Base-by-base conservation (phyloP, 2,113 vertebrate species). In the Gavialis gangeticus region DNA sequence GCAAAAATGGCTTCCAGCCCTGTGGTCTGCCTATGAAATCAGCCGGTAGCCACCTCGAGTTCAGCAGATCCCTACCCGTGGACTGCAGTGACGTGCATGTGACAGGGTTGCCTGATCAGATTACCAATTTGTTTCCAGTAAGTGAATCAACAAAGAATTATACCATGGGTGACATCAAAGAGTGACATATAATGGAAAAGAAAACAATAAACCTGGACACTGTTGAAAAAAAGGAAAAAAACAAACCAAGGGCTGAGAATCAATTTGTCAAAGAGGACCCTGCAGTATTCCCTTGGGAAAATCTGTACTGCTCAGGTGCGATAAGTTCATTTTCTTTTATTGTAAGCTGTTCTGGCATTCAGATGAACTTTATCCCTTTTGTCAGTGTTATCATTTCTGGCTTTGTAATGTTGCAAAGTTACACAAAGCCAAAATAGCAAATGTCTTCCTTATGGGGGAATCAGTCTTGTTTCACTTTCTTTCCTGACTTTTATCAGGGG, bases 201-300 rank as follows among this genome's bases (percentile, higher is more conserved):
- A 0, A 1, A 56, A 7, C 46, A 34, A 16, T 25, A 87, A 92
- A 58, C 79, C n/a, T 60, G 59, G 19, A 69, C 15, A 37, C 81
- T 91, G 66, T 58, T 79, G 46, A 75, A 90, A 81, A 80, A 91
- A 88, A 79, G 46, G 66, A 90, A 81, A 81, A 91, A 88, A 82
- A 5, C 28, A 21, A 75, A 63, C 8, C 25, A 69, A 69, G 73
- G 67, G 71, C 69, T 54, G 56, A 30, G 69, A 87, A 87, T 59
- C 59, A 22, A 84, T 60, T 84, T 22, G 25, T 55, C 22, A 84
- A 88, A 71, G 28, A 56, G 75, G 75, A 84, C 16, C 46, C 21
- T 28, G 18, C 56, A 82, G 4, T 28, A 11, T 71, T 78, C 46
- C 78, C 77, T 92, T 79, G n/a, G 54, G 54, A 86, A 55, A 92